These are phyloP conservation scores for Hymenopus coronatus DNA, from an alignment of 2,888 invertebrate species.

Conservation along the genomic window DNA sequence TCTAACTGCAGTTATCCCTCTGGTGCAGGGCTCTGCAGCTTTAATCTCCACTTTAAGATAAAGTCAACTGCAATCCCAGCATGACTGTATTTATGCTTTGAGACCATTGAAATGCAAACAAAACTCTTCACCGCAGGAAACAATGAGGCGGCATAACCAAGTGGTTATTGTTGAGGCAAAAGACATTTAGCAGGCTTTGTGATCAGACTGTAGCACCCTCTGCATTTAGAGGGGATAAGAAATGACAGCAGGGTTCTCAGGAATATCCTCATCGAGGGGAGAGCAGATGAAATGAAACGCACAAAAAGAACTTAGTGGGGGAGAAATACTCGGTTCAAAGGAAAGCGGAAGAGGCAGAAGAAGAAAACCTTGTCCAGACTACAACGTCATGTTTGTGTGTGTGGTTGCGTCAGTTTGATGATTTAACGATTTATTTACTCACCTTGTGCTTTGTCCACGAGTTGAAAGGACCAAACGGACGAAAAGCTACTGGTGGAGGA, in stretches of 20 bases:
- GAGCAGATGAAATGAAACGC: neutral
- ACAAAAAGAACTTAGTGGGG: neutral
- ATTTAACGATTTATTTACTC: too few species aligned
- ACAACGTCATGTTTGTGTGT: too few species aligned
- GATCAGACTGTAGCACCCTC: neutral
- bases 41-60: too few species aligned
- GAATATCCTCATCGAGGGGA: neutral
- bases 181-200: neutral
- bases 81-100: neutral
- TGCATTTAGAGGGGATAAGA: neutral
- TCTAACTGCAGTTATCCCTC: too few species aligned
- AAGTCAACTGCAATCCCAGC: too few species aligned
- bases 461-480: too few species aligned
- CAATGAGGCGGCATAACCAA: neutral
- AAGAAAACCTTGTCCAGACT: too few species aligned
- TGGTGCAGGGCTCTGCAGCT: too few species aligned
- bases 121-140: neutral
- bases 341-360: neutral
- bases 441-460: too few species aligned
- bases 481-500: too few species aligned
- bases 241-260: neutral
- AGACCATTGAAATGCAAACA: neutral
- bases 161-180: neutral
- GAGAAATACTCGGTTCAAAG: neutral
- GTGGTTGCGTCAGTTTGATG: too few species aligned